phyloP scores from a whole-genome alignment of 2,797 vertebrate genomes.

The Chelmon rostratus region DNA sequence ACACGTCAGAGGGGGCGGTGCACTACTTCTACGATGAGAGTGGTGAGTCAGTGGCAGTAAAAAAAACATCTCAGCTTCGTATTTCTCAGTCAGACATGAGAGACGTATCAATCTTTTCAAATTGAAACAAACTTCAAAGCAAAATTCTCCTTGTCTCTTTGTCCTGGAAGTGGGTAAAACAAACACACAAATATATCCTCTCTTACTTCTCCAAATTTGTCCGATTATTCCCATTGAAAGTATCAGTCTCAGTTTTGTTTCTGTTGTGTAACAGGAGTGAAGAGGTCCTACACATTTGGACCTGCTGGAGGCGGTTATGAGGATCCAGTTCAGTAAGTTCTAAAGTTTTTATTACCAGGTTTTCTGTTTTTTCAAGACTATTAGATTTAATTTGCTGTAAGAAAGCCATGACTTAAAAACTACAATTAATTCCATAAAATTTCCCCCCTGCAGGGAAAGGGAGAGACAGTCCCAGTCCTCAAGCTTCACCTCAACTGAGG shows the following conservation, averaged over 20 bases:
- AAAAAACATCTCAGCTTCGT: background rate
- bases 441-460: slow-evolving; percentile 85
- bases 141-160: background rate
- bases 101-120: background rate
- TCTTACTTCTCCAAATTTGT: background rate
- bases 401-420: background rate
- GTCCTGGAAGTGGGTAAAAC: background rate
- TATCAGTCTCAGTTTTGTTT: slow-evolving; percentile 14
- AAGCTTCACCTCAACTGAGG: slow-evolving; percentile 93
- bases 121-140: background rate
- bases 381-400: background rate
- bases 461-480: slow-evolving; percentile 94
- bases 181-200: background rate
- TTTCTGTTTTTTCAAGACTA: background rate
- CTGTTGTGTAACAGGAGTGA: slow-evolving; percentile 85
- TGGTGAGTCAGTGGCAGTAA: slow-evolving; percentile 80
- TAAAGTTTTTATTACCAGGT: background rate
- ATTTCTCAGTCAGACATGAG: background rate
- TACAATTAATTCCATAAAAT: slow-evolving; percentile 19
- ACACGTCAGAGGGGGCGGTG: slow-evolving; percentile 93
- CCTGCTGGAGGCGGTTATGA: slow-evolving; percentile 92
- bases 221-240: background rate
- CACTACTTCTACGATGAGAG: slow-evolving; percentile 95
- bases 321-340: slow-evolving; percentile 91
- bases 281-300: slow-evolving; percentile 93